Base-by-base conservation (phyloP, 2,797 vertebrate species). In the Sebastes nivosus region DNA sequence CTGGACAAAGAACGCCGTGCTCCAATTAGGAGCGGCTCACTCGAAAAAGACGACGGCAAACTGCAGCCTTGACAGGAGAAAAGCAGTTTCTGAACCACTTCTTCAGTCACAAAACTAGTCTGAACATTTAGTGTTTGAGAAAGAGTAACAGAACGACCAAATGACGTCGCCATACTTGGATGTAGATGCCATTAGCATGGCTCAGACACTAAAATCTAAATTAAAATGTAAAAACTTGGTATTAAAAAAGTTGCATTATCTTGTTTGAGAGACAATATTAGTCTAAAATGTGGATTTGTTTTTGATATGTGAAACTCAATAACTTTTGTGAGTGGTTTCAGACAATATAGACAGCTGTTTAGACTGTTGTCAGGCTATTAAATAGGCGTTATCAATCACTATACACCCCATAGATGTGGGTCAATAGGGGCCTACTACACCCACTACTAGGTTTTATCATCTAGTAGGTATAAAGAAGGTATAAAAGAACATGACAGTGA, bases 1-100 rank as follows among this genome's bases (percentile, higher is more conserved):
- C 20, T 2, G 65, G 74, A 86, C 65, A 87, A 88, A 89, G 79
- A 80, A 82, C 11, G 34, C 46, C 5, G 6, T 0, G 29, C 70
- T 87, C 65, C 67, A 86, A 82, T 90, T 83, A 85, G 74, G 18
- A 82, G 76, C 8, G 4, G 70, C 34, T 9, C 8, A 5, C 55
- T 82, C n/a, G 38, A 55, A 77, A 50, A 50, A 72, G 61, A 14
- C 2, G 3, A 63, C 25, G 18, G 20, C 13, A 32, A 76, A 63
- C 76, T 46, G 14, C 78, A 80, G 80, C 72, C 70, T 84, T 73
- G 50, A 80, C 29, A 60, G 34, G 34, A 67, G 59, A 64, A 55
- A 58, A 72, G 30, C 24, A 8, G 36, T 20, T 67, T 57, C n/a
- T 50, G 5, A 74, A 57, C 9, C n/a, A 61, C 34, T 22, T 57